Conservation (phyloP, 2,113 vertebrate species). For the Leptodactylus fuscus region DNA sequence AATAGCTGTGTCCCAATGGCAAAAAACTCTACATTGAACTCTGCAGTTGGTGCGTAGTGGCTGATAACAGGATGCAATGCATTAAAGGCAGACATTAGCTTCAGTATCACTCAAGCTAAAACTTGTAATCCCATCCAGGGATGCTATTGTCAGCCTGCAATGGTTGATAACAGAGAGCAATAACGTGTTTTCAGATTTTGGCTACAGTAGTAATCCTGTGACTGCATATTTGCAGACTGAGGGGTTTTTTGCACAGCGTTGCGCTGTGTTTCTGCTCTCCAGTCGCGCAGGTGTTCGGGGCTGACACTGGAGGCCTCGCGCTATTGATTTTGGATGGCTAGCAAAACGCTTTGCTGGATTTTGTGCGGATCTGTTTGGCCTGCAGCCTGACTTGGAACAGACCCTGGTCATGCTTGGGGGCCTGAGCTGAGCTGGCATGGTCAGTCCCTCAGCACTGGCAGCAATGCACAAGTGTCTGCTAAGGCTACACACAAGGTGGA, state of each 20-base stretch:
- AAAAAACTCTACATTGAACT: too few species aligned
- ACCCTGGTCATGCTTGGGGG: constrained; percentile 16
- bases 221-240: too few species aligned
- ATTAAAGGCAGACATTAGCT: too few species aligned
- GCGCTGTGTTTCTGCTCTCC: not conserved
- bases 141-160: too few species aligned
- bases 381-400: constrained; percentile 38
- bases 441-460: not conserved
- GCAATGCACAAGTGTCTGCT: not conserved
- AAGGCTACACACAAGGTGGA: not conserved
- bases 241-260: too few species aligned
- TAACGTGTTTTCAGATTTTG: not conserved
- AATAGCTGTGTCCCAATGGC: too few species aligned
- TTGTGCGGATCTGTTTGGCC: not conserved
- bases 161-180: not conserved
- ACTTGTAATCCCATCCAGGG: too few species aligned
- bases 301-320: not conserved
- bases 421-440: constrained; percentile 18
- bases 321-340: constrained; percentile 15
- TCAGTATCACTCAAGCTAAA: too few species aligned
- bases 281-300: constrained; percentile 3
- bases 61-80: too few species aligned
- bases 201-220: too few species aligned
- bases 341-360: not conserved
- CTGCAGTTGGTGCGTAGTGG: too few species aligned